Percentiles rank a stretch among this genome's conserved stretches.
Conservation (phyloP, 2,888 invertebrate species). For the Dryococelus australis region DNA sequence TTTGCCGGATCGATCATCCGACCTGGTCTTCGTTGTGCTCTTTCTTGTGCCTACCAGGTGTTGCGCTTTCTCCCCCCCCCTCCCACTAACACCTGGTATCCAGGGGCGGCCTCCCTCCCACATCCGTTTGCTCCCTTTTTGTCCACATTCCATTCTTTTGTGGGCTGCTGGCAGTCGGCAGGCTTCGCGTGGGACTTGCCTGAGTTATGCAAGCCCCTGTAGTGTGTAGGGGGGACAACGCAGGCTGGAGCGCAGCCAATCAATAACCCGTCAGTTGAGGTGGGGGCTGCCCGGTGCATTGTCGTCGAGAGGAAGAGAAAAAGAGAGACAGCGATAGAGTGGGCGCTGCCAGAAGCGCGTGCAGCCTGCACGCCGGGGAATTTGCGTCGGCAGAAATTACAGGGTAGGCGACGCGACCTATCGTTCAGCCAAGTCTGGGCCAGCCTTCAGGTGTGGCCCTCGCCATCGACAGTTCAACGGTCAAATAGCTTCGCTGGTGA, state of each 20-base stretch:
- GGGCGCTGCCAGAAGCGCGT: neutral
- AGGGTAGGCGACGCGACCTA: neutral
- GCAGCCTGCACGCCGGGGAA: neutral
- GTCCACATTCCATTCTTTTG: slow-evolving; percentile 9
- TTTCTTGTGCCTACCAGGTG: neutral
- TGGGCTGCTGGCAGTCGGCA: neutral
- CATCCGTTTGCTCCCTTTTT: neutral
- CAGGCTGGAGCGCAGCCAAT: neutral
- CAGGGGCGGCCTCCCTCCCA: neutral
- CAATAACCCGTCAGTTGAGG: neutral
- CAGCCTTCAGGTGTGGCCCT: neutral
- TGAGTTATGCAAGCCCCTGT: neutral
- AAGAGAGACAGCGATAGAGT: neutral
- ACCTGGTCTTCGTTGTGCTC: neutral
- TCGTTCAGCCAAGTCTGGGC: neutral
- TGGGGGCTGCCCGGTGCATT: slow-evolving; percentile 12
- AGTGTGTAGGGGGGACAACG: neutral
- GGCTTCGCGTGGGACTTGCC: neutral
- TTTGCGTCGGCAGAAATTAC: neutral
- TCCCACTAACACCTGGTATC: neutral
- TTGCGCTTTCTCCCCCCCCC: neutral
- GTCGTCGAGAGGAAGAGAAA: neutral
- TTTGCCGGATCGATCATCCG: too few species aligned
- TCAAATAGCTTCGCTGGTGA: too few species aligned
- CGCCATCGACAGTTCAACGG: too few species aligned